Percentiles rank a stretch among this genome's conserved stretches.
These are phyloP conservation scores for Hyles euphorbiae DNA, from an alignment of 1,140 invertebrate genomes.

Conservation along the genomic window DNA sequence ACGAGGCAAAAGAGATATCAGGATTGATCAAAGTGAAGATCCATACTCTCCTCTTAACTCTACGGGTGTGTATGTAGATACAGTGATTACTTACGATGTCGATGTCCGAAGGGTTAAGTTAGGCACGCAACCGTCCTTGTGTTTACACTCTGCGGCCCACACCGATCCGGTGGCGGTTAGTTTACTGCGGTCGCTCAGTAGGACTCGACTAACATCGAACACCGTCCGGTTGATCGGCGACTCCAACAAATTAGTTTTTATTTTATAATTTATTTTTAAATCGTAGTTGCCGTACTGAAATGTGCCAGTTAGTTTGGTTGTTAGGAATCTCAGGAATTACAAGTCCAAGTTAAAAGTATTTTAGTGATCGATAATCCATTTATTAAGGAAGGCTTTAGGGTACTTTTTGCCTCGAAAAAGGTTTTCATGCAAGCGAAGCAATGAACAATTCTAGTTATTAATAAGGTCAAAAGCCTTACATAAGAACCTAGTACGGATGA, in stretches of 20 bases:
- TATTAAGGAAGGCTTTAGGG: no score
- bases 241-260: slow-evolving; percentile 20
- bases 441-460: no score
- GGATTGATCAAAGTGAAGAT: no score
- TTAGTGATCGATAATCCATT: no score
- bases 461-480: no score
- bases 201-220: slow-evolving; percentile 6
- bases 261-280: slow-evolving; percentile 23
- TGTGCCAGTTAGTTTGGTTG: neutral
- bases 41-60: no score
- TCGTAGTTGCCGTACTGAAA: slow-evolving; percentile 30
- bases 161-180: slow-evolving; percentile 7
- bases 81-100: neutral
- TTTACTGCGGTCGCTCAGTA: slow-evolving; percentile 26
- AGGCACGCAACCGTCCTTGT: slow-evolving; percentile 1
- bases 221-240: slow-evolving; percentile 4
- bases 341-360: no score
- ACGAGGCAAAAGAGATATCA: no score
- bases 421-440: no score
- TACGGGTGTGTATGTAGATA: no score
- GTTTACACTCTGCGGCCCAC: slow-evolving; percentile 26
- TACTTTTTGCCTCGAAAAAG: no score
- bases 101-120: neutral
- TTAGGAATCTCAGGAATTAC: no score
- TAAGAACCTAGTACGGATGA: neutral